These are phyloP conservation scores for Grammomys dolichurus DNA, from an alignment of 2,113 vertebrate species.

Conservation along the genomic window DNA sequence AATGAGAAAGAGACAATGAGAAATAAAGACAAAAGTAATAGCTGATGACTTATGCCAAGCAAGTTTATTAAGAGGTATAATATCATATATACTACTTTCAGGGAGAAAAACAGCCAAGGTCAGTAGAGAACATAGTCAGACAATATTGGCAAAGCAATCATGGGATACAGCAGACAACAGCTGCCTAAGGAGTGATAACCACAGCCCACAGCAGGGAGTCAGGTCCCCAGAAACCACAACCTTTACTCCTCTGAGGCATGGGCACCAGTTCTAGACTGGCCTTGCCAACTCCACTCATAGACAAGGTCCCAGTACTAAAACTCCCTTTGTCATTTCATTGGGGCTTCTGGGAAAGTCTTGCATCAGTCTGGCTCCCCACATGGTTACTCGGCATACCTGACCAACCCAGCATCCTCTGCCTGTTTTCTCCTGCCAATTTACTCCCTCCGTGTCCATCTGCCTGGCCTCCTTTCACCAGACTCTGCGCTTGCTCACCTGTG, in stretches of 20 bases:
- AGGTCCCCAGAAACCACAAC: background rate
- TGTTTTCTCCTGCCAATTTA: no score
- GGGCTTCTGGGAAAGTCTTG: background rate
- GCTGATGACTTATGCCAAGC: background rate
- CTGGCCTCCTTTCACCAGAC: background rate
- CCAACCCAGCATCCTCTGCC: no score
- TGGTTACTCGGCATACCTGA: background rate
- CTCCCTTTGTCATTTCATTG: background rate
- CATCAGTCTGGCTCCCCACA: no score
- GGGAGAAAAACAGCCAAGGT: background rate
- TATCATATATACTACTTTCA: background rate
- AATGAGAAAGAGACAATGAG: background rate
- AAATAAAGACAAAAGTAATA: background rate
- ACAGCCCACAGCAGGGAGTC: rapidly evolving
- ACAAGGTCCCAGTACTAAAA: background rate
- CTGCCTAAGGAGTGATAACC: background rate
- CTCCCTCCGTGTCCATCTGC: background rate
- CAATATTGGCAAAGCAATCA: background rate
- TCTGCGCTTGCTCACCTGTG: background rate
- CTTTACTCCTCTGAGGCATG: background rate
- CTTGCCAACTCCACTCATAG: background rate
- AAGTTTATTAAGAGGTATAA: background rate
- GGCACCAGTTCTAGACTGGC: background rate
- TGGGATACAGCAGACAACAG: background rate
- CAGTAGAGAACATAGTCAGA: background rate